Conservation (phyloP, 2,797 vertebrate species). For the Sebastes alutus region DNA sequence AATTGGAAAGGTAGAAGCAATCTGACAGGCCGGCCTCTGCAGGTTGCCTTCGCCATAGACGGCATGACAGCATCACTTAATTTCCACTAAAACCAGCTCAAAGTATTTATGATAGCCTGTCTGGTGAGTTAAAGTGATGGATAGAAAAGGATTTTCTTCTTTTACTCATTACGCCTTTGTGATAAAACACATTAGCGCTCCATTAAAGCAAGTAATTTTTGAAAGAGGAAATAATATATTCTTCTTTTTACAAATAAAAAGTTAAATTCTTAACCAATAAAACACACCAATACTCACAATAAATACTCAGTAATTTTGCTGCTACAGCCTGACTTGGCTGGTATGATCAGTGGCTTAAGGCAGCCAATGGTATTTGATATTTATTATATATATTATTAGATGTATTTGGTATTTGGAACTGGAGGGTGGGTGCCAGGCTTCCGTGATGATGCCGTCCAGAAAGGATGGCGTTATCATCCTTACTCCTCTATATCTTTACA, state of each 20-base stretch:
- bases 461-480: rapidly evolving
- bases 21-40: not conserved
- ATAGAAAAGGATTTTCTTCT: not conserved
- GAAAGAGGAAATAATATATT: not conserved
- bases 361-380: not conserved
- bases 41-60: not conserved
- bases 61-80: not conserved
- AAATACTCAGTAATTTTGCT: too few relatives aligned
- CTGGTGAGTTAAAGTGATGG: not conserved
- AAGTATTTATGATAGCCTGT: not conserved
- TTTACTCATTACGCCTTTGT: not conserved
- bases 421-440: too few relatives aligned
- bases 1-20: constrained; percentile 4
- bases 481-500: not conserved
- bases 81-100: not conserved
- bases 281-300: not conserved
- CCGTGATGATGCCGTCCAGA: too few relatives aligned
- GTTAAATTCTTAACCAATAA: not conserved
- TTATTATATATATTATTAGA: too few relatives aligned
- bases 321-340: not conserved
- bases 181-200: not conserved
- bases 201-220: not conserved
- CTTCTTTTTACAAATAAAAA: not conserved
- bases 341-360: not conserved
- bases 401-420: too few relatives aligned